Base-by-base conservation (phyloP, 1,140 invertebrate species). In the Drosophila carrolli region DNA sequence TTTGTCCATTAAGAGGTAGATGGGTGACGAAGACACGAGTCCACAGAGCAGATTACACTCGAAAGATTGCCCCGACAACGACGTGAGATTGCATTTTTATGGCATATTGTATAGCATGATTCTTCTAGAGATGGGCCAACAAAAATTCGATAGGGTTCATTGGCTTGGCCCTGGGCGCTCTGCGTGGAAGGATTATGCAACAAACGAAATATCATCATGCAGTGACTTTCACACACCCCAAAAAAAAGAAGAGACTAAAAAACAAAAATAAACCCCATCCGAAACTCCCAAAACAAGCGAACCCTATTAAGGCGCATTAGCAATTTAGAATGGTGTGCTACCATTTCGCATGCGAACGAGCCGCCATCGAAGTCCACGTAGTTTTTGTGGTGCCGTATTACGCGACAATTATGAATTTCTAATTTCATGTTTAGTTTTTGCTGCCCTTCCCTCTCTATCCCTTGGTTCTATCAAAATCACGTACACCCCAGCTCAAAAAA, bases 341-440 rank as follows among this genome's bases (percentile, higher is more conserved):
- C 78, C 65, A 75, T 78, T 81, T 83, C 76, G 78, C 75, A 51
- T 47, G 16, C 67, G 47, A 51, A 41, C 58, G 46, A 40, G 29
- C 29, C 29, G 29, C 29, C 1, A 35, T 23, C 47, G 27, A 16
- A 56, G 50, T 71, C 37, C 50, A 66, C 53, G 60, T 77, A 77
- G 51, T 53, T 56, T 57, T 43, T 54, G 50, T 50, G 54, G 67
- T 29, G 46, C 40, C n/a, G 38, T 68, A 78, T 84, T 84, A 84
- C 79, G 79, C 79, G 66, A 73, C 84, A 88, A 88, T 88, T 88
- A 88, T 88, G 83, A 88, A 88, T 88, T 88, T 88, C 83, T 80
- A 89, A 88, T 86, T 76, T 73, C 43, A 78, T 68, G 83, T 63
- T 68, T 67, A 75, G 63, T 71, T 57, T 32, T 32, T 2, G 8